These are phyloP conservation scores for Balanococcus diminutus DNA, from an alignment of 2,888 invertebrate genomes.

Conservation along the genomic window DNA sequence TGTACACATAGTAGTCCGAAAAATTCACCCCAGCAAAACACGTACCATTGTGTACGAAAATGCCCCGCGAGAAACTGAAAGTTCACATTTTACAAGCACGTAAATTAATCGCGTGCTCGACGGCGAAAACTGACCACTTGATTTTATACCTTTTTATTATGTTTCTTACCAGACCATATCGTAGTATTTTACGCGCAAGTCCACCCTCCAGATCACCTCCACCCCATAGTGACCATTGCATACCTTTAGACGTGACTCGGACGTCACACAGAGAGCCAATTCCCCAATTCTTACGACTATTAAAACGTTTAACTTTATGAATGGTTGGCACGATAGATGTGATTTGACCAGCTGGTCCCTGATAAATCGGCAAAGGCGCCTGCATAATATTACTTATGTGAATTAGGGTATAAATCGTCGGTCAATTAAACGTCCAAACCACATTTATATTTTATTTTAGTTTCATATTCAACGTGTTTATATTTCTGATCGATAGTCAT, in stretches of 20 bases:
- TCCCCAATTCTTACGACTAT: background rate
- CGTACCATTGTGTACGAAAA: background rate
- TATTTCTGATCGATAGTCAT: background rate
- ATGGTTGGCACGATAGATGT: slow-evolving; percentile 16
- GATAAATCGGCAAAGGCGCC: background rate
- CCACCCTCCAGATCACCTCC: slow-evolving; percentile 26
- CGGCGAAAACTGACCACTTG: slow-evolving; percentile 43
- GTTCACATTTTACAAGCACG: background rate
- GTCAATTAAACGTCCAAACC: background rate
- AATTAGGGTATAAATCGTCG: too few relatives aligned
- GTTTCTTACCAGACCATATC: background rate
- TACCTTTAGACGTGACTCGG: slow-evolving; percentile 8
- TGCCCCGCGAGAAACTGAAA: background rate
- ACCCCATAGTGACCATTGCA: background rate
- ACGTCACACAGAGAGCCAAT: slow-evolving; percentile 12
- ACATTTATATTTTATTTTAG: background rate
- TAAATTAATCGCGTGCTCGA: slow-evolving; percentile 39
- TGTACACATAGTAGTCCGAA: slow-evolving; percentile 20
- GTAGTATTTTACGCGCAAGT: slow-evolving; percentile 20
- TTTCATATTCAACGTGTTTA: background rate
- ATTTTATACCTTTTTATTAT: background rate
- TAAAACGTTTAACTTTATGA: slow-evolving; percentile 14
- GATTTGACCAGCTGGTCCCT: background rate
- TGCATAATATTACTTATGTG: background rate
- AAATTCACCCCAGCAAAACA: background rate